These are phyloP conservation scores for Chrysaora quinquecirrha DNA, from an alignment of 30 jellyfish, hydroid and myxozoan species.

Conservation along the genomic window DNA sequence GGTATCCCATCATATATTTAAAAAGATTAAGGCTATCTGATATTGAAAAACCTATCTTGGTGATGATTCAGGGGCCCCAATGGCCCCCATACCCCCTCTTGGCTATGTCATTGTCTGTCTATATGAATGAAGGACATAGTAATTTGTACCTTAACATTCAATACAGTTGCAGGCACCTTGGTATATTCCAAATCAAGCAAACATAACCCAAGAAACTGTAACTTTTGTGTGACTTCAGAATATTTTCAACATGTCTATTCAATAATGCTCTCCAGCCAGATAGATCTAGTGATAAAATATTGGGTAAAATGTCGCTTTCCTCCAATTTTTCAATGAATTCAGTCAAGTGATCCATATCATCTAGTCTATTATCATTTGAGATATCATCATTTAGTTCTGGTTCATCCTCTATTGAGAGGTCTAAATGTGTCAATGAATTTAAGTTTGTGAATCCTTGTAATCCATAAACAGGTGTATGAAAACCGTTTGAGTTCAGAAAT, in stretches of 20 bases:
- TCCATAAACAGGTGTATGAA: constrained; percentile 9
- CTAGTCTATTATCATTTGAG: constrained; percentile 5
- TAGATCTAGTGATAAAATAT: constrained; percentile 71
- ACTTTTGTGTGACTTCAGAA: constrained; percentile 58
- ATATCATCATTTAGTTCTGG: constrained; percentile 35
- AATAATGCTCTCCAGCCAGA: constrained; percentile 71
- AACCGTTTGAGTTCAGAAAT: constrained; percentile 33
- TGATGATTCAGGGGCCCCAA: too few relatives aligned
- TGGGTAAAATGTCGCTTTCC: constrained; percentile 31
- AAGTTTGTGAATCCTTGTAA: constrained; percentile 43
- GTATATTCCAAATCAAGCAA: constrained; percentile 66
- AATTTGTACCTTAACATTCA: constrained; percentile 34
- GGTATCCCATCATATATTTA: too few relatives aligned
- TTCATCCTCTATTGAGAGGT: constrained; percentile 86
- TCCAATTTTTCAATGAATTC: constrained; percentile 31
- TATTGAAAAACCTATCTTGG: too few relatives aligned
- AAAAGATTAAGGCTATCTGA: too few relatives aligned
- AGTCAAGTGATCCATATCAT: constrained; percentile 4
- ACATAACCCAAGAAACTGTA: constrained; percentile 81
- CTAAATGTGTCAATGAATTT: constrained; percentile 59
- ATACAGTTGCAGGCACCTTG: constrained; percentile 36
- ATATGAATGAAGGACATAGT: too few relatives aligned
- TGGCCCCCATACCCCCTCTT: too few relatives aligned
- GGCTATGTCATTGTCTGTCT: too few relatives aligned
- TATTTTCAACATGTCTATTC: constrained; percentile 44